Base-by-base conservation (phyloP, 2,797 vertebrate genomes). In the Mallotus villosus region DNA sequence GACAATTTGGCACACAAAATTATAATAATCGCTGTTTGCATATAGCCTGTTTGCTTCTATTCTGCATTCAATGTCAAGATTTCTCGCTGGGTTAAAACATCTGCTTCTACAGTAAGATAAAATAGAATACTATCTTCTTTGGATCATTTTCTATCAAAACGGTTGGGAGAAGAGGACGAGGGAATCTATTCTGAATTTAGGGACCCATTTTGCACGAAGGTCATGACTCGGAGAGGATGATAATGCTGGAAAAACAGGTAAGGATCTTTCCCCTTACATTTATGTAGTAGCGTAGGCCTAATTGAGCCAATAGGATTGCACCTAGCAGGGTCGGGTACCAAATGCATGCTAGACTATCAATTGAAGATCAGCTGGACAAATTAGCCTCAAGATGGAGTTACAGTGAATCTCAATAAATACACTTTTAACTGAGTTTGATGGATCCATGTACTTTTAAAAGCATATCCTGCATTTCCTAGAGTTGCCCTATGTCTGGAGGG, bases 191-290 rank as follows among this genome's bases (percentile, higher is more conserved):
- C 70, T 71, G 78, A 80, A 85, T 84, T 74, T 63, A 78, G 75
- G 85, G 82, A 88, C 66, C 74, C 79, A 64, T 75, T 37, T 81
- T 82, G 81, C 84, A 80, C 82, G 86, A 88, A 90, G 90, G 89
- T 89, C 89, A 92, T 90, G 91, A 86, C 80, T 81, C 82, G 67
- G 90, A 85, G 85, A 92, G 90, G 87, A 91, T 92, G 90, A 91
- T 92, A 86, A 92, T 92, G 91, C 89, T 92, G 89, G 91, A 92
- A 88, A 92, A 91, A 90, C 91, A 92, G 91, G 91, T 91, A 74
- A 7, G 17, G 21, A 14, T 29, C 27, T 24, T 8, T n/a, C 22
- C 6, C 1, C 60, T n/a, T 6, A 3, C 8, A 65, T 34, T 34
- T 17, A 34, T 7, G 16, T n/a, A 19, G 17, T 5, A 19, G 51